Evolutionary conservation across 2,113 vertebrate genomes (phyloP), one percentile per base, ranked within the genome.

Genomic region (Myotis davidii): DNA sequence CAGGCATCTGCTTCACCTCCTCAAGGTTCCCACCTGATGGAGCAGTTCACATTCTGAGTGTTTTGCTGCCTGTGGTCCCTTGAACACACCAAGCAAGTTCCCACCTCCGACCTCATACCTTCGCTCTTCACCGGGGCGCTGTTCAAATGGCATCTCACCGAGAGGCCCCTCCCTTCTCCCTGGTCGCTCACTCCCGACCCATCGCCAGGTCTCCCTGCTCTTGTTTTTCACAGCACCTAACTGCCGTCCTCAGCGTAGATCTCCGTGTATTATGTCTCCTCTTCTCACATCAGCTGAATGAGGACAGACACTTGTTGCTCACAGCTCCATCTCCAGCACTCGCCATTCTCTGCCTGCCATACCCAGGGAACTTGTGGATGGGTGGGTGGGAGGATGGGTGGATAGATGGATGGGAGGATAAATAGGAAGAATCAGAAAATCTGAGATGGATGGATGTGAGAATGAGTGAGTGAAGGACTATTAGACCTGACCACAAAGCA

Each of bases 141-240:
- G 86, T 42, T 37, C 85, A 29, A 2, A 13, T 0, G 5, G 76
- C 48, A 18, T 29, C 32, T 69, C 32, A 17, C 34, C 45, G 21
- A 59, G 20, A 64, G 29, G 50, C 11, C 8, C 3, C 18, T 34
- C 34, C 84, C 11, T 56, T 65, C 64, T 90, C 73, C 42, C 54
- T 16, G 5, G 16, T 1, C n/a, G 54, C 83, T 37, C 2, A 0
- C 74, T 18, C 65, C 65, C 0, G 0, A 1, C 8, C 37, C 0
- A 2, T 20, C 52, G 0, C 9, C 18, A 25, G 0, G 0, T 9
- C 17, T 56, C 61, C 72, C 77, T 4, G 11, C 42, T 5, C 2
- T 0, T 16, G 54, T 14, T 18, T 61, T 48, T 4, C 73, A 20
- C 1, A 12, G 45, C 23, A 2, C 79, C 9, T 9, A 2, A 13